Conservation (phyloP, 64 coral and sea anemone genomes). For the Montipora foliosa region DNA sequence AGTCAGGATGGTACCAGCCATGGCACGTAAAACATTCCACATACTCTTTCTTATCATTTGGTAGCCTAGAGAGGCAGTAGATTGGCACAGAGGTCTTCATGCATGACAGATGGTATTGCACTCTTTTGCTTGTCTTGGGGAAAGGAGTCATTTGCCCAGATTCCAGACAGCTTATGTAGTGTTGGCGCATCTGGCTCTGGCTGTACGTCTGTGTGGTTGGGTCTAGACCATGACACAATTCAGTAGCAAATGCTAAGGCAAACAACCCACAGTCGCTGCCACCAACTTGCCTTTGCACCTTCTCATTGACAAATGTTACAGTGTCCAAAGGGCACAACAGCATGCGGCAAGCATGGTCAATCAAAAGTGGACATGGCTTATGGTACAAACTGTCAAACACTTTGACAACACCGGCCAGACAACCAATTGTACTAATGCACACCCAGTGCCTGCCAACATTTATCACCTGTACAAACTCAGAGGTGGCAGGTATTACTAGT, state of each 20-base stretch:
- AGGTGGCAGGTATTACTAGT: constrained; percentile 13
- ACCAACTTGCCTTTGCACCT: constrained; percentile 62
- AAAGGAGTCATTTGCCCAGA: constrained; percentile 50
- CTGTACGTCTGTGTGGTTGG: constrained; percentile 66
- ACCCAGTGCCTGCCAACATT: constrained; percentile 66
- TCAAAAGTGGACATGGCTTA: constrained; percentile 34
- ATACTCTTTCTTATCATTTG: constrained; percentile 60
- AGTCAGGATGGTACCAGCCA: constrained; percentile 65
- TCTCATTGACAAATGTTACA: constrained; percentile 65
- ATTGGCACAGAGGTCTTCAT: constrained; percentile 25
- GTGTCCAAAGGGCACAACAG: constrained; percentile 35
- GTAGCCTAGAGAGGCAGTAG: constrained; percentile 39
- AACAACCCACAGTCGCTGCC: constrained; percentile 72
- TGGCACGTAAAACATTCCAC: constrained; percentile 31
- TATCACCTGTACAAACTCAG: constrained; percentile 38
- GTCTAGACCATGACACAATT: constrained; percentile 74
- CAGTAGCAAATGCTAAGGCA: constrained; percentile 71
- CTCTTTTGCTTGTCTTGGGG: constrained; percentile 48
- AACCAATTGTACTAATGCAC: constrained; percentile 36
- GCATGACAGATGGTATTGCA: constrained; percentile 16
- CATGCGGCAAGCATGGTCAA: constrained; percentile 55
- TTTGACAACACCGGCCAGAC: constrained; percentile 27
- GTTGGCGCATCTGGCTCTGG: constrained; percentile 57
- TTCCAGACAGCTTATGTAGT: constrained; percentile 57
- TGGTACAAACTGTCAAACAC: constrained; percentile 59